Conservation (phyloP, 2,888 invertebrate genomes). For the Tiliacea aurago region DNA sequence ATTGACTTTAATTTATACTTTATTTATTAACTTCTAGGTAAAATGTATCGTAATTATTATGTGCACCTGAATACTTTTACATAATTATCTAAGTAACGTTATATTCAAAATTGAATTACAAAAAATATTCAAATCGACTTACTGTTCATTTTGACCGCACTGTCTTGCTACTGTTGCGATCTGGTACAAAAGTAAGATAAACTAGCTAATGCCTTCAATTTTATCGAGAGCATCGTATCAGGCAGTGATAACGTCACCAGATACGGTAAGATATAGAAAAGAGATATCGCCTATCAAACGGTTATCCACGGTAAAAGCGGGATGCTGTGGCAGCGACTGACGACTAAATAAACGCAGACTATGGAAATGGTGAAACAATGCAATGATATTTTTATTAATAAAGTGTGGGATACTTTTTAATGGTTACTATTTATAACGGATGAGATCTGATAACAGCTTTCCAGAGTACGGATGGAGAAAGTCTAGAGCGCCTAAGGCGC, state of each 20-base stretch:
- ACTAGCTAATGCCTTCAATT: slow-evolving; percentile 77
- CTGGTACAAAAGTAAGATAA: slow-evolving; percentile 78
- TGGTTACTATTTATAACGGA: no score
- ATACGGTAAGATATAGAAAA: slow-evolving; percentile 71
- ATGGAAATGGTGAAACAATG: slow-evolving; percentile 8
- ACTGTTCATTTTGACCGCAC: slow-evolving; percentile 85
- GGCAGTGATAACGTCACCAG: slow-evolving; percentile 76
- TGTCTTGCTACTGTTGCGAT: slow-evolving; percentile 76
- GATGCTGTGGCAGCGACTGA: slow-evolving; percentile 48
- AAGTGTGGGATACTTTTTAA: neutral
- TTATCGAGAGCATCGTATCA: slow-evolving; percentile 84
- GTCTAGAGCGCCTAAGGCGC: no score
- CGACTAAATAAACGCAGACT: slow-evolving; percentile 36
- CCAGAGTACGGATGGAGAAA: no score
- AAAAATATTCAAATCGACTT: slow-evolving; percentile 68
- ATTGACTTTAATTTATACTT: no score
- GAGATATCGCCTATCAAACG: slow-evolving; percentile 83
- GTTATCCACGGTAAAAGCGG: slow-evolving; percentile 71
- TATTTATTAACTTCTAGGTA: no score
- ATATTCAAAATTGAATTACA: slow-evolving; percentile 8
- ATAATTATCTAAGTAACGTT: no score
- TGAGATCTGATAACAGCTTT: no score
- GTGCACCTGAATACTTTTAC: no score
- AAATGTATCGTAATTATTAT: no score
- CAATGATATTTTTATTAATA: neutral